Evolutionary conservation across 2,888 invertebrate genomes (phyloP).

Genomic region (Cosmorhoe ocellata): DNA sequence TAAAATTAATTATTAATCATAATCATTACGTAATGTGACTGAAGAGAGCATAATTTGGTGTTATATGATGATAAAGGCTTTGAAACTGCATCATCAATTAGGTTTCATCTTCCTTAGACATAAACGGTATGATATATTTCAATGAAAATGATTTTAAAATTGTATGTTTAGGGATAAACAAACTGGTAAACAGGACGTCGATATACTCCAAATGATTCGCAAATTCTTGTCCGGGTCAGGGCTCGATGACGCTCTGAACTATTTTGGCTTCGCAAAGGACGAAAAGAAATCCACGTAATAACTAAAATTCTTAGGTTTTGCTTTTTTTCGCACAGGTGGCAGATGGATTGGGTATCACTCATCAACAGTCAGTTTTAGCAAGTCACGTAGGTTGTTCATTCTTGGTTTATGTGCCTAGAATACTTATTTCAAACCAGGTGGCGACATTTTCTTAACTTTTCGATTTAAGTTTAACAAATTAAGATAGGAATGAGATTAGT

Average conservation of each 20-base stretch:
- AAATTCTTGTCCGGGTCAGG: conserved; percentile 71
- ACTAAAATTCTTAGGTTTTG: conserved; percentile 46
- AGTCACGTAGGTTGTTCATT: neutral
- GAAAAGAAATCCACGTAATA: conserved; percentile 64
- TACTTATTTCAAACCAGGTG: no score
- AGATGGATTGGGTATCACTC: conserved; percentile 49
- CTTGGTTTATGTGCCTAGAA: neutral
- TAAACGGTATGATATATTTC: no score
- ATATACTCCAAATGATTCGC: conserved; percentile 63
- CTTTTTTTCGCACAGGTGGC: conserved; percentile 48
- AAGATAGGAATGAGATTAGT: no score
- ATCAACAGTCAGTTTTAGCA: conserved; percentile 12
- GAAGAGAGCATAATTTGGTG: no score
- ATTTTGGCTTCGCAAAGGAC: conserved; percentile 60
- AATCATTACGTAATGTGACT: neutral
- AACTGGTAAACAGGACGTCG: conserved; percentile 53
- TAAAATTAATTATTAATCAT: neutral
- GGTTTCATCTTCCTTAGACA: no score
- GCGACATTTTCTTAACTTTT: no score
- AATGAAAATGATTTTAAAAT: conserved; percentile 19
- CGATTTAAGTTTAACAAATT: no score
- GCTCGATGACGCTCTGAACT: conserved; percentile 60
- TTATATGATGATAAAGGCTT: no score
- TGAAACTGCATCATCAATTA: no score
- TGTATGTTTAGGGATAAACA: conserved; percentile 66